A percentile compares a stretch with the other conserved stretches of the same genome.
Evolutionary conservation across 2,113 vertebrate species (phyloP).

Genomic region (Rhabdornis inornatus): DNA sequence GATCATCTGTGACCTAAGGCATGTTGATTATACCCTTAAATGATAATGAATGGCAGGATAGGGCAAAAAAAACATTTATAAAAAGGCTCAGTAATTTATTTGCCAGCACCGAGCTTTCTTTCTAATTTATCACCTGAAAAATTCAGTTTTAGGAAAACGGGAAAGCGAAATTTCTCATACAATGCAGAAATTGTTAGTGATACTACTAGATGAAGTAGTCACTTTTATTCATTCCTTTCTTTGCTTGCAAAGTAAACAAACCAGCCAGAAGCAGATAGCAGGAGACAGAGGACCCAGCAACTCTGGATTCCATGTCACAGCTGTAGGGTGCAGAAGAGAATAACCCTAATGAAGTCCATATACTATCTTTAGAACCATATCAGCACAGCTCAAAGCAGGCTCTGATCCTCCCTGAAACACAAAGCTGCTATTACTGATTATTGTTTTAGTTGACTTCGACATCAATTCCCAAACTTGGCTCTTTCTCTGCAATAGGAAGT

Average conservation of each 20-base stretch:
- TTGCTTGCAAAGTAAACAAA: neutral
- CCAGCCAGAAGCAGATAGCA: neutral
- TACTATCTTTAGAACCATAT: neutral
- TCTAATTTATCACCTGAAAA: neutral
- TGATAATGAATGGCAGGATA: neutral
- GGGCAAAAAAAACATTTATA: neutral
- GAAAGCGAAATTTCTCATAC: neutral
- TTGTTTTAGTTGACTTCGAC: neutral
- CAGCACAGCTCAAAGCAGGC: neutral
- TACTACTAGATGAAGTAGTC: neutral
- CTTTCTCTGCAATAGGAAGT: neutral
- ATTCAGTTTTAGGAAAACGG: neutral
- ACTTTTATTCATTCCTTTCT: neutral
- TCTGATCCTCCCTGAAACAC: neutral
- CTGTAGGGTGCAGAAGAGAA: neutral
- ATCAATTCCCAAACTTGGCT: neutral
- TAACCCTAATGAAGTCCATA: neutral
- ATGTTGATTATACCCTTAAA: neutral
- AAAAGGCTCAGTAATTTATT: neutral
- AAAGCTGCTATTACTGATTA: neutral
- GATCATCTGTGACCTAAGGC: neutral
- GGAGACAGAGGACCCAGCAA: neutral
- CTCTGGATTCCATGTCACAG: neutral
- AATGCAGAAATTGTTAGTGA: neutral
- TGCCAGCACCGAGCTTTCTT: neutral